These are phyloP conservation scores for Trissoscelio sp. DNA, from an alignment of 2,888 invertebrate species.

Conservation along the genomic window DNA sequence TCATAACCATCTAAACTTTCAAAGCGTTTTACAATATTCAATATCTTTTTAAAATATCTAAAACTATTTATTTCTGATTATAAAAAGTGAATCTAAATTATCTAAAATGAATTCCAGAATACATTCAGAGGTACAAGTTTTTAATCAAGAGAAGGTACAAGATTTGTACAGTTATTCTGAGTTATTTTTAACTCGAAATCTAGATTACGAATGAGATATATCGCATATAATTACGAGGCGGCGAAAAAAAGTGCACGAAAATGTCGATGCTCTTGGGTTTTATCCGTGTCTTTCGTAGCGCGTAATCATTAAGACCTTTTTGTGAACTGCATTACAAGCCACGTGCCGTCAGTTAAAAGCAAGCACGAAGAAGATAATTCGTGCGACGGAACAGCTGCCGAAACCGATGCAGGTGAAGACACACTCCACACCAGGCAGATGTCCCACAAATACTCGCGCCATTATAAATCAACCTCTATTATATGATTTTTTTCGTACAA, in stretches of 20 bases:
- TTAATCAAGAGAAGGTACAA: conserved; percentile 23
- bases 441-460: conserved; percentile 69
- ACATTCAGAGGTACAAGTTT: conserved; percentile 6
- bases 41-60: too few relatives aligned
- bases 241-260: conserved; percentile 32
- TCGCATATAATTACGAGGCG: conserved; percentile 44
- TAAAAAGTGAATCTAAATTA: too few relatives aligned
- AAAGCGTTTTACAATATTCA: too few relatives aligned
- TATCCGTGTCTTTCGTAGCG: conserved; percentile 17
- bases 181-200: conserved; percentile 58
- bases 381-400: conserved; percentile 76
- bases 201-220: conserved; percentile 48
- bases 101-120: background rate
- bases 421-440: conserved; percentile 76
- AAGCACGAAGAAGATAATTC: conserved; percentile 73
- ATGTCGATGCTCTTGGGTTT: conserved; percentile 31
- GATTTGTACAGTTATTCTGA: conserved; percentile 51
- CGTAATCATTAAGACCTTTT: conserved; percentile 45
- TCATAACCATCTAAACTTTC: too few relatives aligned
- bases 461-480: conserved; percentile 31
- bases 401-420: conserved; percentile 79
- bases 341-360: conserved; percentile 63
- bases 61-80: too few relatives aligned
- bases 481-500: conserved; percentile 17
- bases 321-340: conserved; percentile 41